phyloP scores from a whole-genome alignment of 2,797 vertebrate species.

The Hydrophis major region DNA sequence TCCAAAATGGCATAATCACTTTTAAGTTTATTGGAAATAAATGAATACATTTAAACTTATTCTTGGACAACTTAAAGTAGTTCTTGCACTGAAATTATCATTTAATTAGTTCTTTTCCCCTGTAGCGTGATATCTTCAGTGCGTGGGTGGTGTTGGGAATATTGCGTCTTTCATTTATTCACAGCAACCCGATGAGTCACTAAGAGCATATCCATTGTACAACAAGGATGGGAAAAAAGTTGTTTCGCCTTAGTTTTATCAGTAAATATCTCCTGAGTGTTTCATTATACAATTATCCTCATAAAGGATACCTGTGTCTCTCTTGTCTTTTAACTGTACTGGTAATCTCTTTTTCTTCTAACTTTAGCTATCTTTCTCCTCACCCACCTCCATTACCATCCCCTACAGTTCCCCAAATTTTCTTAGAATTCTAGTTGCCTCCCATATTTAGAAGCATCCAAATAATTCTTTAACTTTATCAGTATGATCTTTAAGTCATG shows the following conservation, averaged over 20 bases:
- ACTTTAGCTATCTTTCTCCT: neutral
- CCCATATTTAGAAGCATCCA: neutral
- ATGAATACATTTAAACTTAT: neutral
- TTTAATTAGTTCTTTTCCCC: neutral
- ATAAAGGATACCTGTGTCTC: neutral
- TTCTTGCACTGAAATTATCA: neutral
- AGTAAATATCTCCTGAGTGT: neutral
- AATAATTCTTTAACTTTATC: neutral
- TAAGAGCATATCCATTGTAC: neutral
- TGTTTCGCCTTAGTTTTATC: neutral
- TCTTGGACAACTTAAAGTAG: neutral
- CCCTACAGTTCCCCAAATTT: neutral
- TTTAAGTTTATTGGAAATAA: neutral
- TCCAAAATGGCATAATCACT: neutral
- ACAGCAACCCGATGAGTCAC: neutral
- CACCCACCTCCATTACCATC: neutral
- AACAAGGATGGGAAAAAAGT: neutral
- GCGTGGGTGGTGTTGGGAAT: neutral
- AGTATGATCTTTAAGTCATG: neutral
- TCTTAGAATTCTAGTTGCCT: neutral
- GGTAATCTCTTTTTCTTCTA: neutral
- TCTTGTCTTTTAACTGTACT: neutral
- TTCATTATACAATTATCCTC: neutral
- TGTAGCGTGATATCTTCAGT: neutral
- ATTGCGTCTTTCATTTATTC: neutral